Conservation (phyloP, 2,113 vertebrate genomes). For the Pygoscelis antarcticus region DNA sequence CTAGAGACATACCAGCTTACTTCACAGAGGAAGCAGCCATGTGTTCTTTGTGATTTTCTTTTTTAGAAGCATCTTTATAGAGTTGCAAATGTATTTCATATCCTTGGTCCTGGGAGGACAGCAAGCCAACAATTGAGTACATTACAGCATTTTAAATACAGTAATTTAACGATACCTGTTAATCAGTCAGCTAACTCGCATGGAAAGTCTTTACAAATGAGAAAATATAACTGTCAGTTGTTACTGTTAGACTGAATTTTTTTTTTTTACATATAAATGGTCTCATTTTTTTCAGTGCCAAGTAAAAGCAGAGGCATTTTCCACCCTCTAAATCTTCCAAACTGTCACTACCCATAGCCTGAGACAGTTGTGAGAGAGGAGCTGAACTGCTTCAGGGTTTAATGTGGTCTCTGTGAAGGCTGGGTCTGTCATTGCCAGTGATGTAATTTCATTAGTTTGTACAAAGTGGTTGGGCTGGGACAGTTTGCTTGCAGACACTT, state of each 20-base stretch:
- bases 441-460: constrained; percentile 28
- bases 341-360: constrained; percentile 19
- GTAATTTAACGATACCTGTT: background rate
- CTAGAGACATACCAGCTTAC: background rate
- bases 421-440: constrained; percentile 9
- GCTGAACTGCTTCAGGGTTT: background rate
- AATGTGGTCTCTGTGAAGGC: background rate
- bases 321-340: constrained; percentile 26
- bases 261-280: background rate
- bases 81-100: constrained; percentile 56
- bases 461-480: background rate
- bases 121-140: background rate
- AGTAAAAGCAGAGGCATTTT: constrained; percentile 34
- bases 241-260: background rate
- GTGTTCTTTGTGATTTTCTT: background rate
- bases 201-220: constrained; percentile 29
- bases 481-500: background rate
- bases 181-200: constrained; percentile 18
- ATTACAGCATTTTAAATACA: constrained; percentile 24
- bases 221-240: constrained; percentile 28
- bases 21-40: constrained; percentile 5
- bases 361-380: background rate
- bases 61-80: constrained; percentile 44
- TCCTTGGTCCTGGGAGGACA: constrained; percentile 14
- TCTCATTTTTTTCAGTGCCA: background rate